Evolutionary conservation across 1,140 invertebrate species (phyloP).

Genomic region (Andricus grossulariae): DNA sequence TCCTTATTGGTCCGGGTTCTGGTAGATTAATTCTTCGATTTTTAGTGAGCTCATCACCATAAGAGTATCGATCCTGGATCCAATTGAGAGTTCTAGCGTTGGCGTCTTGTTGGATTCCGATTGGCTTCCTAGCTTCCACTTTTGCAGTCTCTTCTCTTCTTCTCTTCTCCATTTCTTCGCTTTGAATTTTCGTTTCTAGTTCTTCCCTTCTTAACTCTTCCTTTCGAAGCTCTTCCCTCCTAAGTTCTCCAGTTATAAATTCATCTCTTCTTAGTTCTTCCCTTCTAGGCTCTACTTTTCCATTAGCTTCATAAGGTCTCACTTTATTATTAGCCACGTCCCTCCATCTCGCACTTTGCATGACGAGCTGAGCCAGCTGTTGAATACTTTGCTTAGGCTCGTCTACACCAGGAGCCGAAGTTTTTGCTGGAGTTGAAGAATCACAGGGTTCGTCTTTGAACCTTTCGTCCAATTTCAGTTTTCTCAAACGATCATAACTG

Average conservation of each 20-base stretch:
- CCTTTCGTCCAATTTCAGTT: slow-evolving; percentile 50
- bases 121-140: neutral
- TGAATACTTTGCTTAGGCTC: slow-evolving; percentile 67
- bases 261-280: neutral
- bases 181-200: neutral
- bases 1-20: slow-evolving; percentile 46
- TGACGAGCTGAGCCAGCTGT: slow-evolving; percentile 68
- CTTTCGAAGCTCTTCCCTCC: neutral
- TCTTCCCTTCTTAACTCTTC: neutral
- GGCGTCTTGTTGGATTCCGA: slow-evolving; percentile 40
- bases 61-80: slow-evolving; percentile 63
- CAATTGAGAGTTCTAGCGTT: slow-evolving; percentile 61
- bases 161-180: neutral
- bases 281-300: slow-evolving; percentile 6
- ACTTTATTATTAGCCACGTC: slow-evolving; percentile 46
- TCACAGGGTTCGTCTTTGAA: slow-evolving; percentile 56
- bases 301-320: slow-evolving; percentile 21
- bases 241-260: neutral
- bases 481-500: slow-evolving; percentile 61
- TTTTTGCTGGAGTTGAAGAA: slow-evolving; percentile 69
- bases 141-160: neutral
- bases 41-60: slow-evolving; percentile 37
- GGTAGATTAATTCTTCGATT: slow-evolving; percentile 24
- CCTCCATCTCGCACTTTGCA: slow-evolving; percentile 71
- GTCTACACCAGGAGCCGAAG: slow-evolving; percentile 32